A percentile compares a stretch with the other conserved stretches of the same genome.
Conservation (phyloP, 2,113 vertebrate genomes). For the Anseranas semipalmata region DNA sequence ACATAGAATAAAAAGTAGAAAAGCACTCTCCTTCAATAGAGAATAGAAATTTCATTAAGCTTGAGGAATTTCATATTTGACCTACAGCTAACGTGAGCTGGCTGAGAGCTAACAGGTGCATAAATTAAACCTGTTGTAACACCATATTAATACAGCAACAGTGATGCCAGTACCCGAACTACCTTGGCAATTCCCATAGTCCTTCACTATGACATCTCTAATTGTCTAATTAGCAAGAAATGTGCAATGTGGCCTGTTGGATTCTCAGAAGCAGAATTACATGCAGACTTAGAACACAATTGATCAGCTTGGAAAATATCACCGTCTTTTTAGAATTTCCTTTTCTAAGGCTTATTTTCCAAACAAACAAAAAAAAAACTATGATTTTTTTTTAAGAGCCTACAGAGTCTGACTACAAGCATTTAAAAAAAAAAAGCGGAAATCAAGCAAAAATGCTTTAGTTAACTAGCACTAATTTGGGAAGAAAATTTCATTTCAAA, state of each 20-base stretch:
- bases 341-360: neutral
- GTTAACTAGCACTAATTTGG: neutral
- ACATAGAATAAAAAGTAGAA: neutral
- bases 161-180: neutral
- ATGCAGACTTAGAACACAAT: neutral
- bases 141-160: neutral
- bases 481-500: neutral
- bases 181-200: neutral
- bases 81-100: neutral
- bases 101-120: neutral
- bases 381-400: neutral
- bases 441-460: neutral
- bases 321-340: neutral
- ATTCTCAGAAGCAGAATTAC: neutral
- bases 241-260: neutral
- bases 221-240: neutral
- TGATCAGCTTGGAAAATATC: neutral
- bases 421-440: neutral
- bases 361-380: neutral
- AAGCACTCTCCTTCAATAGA: neutral
- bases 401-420: fast-evolving
- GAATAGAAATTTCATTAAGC: neutral
- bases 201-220: neutral
- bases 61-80: neutral
- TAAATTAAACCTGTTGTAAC: neutral